Conservation (phyloP, 2,797 vertebrate species). For the Amniataba percoides region DNA sequence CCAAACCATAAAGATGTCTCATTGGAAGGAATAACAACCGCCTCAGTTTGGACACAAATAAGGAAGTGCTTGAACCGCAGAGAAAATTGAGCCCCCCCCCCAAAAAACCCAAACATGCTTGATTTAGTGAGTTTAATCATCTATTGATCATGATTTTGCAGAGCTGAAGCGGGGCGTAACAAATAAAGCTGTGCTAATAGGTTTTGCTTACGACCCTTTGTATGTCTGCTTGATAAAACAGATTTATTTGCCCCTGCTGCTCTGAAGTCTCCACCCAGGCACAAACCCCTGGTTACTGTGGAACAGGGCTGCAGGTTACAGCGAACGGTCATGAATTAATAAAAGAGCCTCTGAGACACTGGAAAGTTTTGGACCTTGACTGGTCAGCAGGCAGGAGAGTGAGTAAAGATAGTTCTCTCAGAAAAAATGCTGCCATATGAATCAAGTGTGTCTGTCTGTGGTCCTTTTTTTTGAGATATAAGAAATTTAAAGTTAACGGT, state of each 20-base stretch:
- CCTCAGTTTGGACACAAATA: slow-evolving; percentile 20
- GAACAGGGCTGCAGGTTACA: slow-evolving; percentile 37
- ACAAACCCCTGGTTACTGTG: slow-evolving; percentile 8
- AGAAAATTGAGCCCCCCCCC: slow-evolving; percentile 18
- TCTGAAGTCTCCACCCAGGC: slow-evolving; percentile 37
- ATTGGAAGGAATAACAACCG: slow-evolving; percentile 35
- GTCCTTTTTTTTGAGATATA: not conserved
- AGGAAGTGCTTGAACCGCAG: slow-evolving; percentile 16
- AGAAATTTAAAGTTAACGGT: not conserved
- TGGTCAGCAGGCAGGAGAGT: not conserved
- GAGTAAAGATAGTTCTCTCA: not conserved
- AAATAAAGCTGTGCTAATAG: slow-evolving; percentile 33
- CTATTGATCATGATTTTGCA: slow-evolving; percentile 26
- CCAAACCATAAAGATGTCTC: slow-evolving; percentile 42
- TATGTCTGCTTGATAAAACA: slow-evolving; percentile 35
- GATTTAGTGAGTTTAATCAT: slow-evolving; percentile 49
- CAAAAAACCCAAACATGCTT: slow-evolving; percentile 8
- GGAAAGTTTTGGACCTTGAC: slow-evolving; percentile 24
- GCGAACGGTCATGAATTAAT: slow-evolving; percentile 37
- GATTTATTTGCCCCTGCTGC: slow-evolving; percentile 38
- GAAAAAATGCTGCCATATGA: not conserved
- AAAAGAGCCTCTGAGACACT: slow-evolving; percentile 26
- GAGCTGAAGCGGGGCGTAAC: slow-evolving; percentile 20
- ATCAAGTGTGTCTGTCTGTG: not conserved
- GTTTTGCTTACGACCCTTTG: slow-evolving; percentile 31